phyloP scores from a whole-genome alignment of 2,797 vertebrate species.

The Gallirallus australis region DNA sequence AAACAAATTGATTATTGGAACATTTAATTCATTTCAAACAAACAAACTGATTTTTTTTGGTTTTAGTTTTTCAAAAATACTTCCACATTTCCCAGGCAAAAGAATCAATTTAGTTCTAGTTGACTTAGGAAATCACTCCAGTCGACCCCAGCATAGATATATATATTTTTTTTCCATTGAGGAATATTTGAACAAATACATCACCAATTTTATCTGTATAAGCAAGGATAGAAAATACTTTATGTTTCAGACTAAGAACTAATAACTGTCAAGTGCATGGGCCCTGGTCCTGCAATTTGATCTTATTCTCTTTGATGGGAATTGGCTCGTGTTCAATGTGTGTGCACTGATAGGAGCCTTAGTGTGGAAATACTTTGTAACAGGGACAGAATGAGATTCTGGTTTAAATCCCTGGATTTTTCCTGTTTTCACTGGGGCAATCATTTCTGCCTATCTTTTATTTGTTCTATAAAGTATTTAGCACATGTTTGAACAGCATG shows the following conservation, averaged over 20 bases:
- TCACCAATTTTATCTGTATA: not conserved
- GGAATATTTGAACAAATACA: not conserved
- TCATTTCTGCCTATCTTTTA: not conserved
- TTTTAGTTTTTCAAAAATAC: not conserved
- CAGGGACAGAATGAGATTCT: not conserved
- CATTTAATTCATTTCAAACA: not conserved
- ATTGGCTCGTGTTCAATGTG: not conserved
- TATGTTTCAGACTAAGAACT: not conserved
- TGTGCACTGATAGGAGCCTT: not conserved
- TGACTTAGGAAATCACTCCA: not conserved
- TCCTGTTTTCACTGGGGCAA: not conserved
- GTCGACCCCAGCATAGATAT: not conserved
- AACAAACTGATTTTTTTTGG: accelerated
- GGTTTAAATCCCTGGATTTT: not conserved
- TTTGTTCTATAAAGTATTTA: not conserved
- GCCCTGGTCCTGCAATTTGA: not conserved
- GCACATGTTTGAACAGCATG: not conserved
- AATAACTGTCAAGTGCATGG: not conserved
- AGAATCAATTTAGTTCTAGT: not conserved
- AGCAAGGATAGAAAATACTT: not conserved
- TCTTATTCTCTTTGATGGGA: not conserved
- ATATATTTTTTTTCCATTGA: accelerated
- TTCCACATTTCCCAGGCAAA: not conserved
- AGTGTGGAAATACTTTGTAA: not conserved
- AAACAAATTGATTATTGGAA: not conserved